Percentiles rank a stretch among this genome's conserved stretches.
Conservation (phyloP, 2,113 vertebrate genomes). For the Caretta caretta region DNA sequence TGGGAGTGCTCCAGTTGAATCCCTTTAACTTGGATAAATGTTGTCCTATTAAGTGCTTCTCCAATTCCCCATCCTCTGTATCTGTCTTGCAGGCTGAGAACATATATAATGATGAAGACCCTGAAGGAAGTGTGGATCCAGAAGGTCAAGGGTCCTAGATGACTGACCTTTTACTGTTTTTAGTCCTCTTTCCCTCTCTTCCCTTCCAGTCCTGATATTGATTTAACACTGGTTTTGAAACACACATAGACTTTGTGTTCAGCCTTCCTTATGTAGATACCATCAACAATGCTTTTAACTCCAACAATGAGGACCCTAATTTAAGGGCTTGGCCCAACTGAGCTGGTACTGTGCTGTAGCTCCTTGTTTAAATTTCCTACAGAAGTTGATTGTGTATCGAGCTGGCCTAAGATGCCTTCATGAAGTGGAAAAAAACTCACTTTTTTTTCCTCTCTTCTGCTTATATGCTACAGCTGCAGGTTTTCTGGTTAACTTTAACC, state of each 20-base stretch:
- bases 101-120: constrained; percentile 98
- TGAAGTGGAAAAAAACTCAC: background rate
- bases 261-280: constrained; percentile 59
- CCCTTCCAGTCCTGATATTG: constrained; percentile 62
- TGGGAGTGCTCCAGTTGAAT: background rate
- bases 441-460: background rate
- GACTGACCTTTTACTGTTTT: constrained; percentile 6
- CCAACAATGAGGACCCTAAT: constrained; percentile 48
- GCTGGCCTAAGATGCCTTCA: constrained; percentile 49
- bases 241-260: constrained; percentile 72
- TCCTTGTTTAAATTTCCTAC: constrained; percentile 49
- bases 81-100: constrained; percentile 92
- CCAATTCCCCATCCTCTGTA: background rate
- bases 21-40: fast-evolving
- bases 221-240: constrained; percentile 83
- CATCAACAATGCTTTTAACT: constrained; percentile 42
- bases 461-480: constrained; percentile 36
- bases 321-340: constrained; percentile 47
- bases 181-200: constrained; percentile 69
- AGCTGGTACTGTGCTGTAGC: constrained; percentile 1
- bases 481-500: constrained; percentile 68
- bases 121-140: constrained; percentile 94
- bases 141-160: constrained; percentile 90
- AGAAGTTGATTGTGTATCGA: constrained; percentile 45
- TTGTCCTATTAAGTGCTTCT: background rate